A percentile compares a stretch with the other conserved stretches of the same genome.
Evolutionary conservation across 2,888 invertebrate species (phyloP).

Genomic region (Scaptomyza tumidula): DNA sequence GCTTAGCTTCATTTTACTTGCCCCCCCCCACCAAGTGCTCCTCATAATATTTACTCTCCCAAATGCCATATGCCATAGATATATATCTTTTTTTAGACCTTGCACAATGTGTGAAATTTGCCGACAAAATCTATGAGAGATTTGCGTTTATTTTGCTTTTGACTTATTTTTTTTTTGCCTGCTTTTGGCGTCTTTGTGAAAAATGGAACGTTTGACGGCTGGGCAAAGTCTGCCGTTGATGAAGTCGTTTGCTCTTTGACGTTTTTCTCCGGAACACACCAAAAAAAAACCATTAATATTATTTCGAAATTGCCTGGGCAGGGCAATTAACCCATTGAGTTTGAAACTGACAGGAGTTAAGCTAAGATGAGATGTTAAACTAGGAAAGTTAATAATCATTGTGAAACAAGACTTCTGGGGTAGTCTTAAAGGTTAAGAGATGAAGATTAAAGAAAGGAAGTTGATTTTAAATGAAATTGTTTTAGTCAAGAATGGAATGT

Average conservation of each 20-base stretch:
- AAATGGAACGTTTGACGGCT: constrained; percentile 29
- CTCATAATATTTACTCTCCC: constrained; percentile 54
- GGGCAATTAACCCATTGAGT: constrained; percentile 51
- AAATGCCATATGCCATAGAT: constrained; percentile 21
- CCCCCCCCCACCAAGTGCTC: not conserved
- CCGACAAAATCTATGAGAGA: constrained; percentile 49
- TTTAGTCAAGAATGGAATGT: not conserved
- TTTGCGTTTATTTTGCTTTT: constrained; percentile 11
- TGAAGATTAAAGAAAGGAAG: not conserved
- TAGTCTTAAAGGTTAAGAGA: too few relatives aligned
- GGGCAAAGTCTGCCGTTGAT: constrained; percentile 13
- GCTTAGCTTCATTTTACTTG: constrained; percentile 38
- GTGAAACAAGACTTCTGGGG: too few relatives aligned
- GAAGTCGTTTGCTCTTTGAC: constrained; percentile 47
- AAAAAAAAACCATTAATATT: constrained; percentile 46
- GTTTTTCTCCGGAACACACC: constrained; percentile 30
- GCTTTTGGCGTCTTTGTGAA: constrained; percentile 32
- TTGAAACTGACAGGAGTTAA: not conserved
- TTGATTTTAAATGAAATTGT: not conserved
- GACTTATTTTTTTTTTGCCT: not conserved
- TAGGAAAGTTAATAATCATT: not conserved
- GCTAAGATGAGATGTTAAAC: not conserved
- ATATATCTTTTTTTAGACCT: constrained; percentile 42
- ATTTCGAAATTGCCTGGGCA: constrained; percentile 35
- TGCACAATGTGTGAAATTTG: constrained; percentile 70